Evolutionary conservation across 1,140 invertebrate species (phyloP), one percentile per base, ranked within the genome.

Genomic region (Brachionus paranguensis): DNA sequence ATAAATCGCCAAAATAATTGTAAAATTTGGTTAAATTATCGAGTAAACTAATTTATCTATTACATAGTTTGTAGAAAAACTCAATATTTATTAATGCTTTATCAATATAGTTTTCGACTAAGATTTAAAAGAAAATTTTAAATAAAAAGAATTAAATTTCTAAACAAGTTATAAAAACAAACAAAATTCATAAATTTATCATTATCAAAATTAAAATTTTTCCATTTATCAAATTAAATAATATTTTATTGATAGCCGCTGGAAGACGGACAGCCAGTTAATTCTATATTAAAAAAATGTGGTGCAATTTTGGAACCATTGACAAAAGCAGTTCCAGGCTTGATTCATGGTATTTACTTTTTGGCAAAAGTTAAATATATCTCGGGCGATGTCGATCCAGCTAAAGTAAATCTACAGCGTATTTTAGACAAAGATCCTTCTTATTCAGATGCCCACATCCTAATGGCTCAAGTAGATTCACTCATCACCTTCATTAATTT

Each of bases 351-450:
- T 1, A 89, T 94, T 1, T 93, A 93, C 87, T 90, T 94, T 10
- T 90, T 94, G 70, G 94, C 94, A 0, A 94, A 94, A 88, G 91
- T 94, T 11, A 93, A 93, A 86, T 95, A 94, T 89, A 90, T 94
- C 5, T 92, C 92, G 86, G 94, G 89, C 2, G 93, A 96, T 86
- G 88, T 92, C 6, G 91, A 91, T 85, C 83, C 86, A 7, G 89
- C 90, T 27, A 88, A 90, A 85, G 85, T 85, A 14, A 88, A 88
- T 24, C 88, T 97, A 24, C 92, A 93, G 86, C 92, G 93, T 86
- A 92, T 95, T 84, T 87, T 95, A 12, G 93, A 95, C 45, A 88
- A 90, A 84, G 94, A 96, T 88, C 91, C 92, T 14, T 93, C 93
- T 0, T 93, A 93, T 87, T 93, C 93, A 1, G 93, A 95, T 85